Evolutionary conservation across 2,888 invertebrate species (phyloP).

Genomic region (Listrodromus nycthemerus): DNA sequence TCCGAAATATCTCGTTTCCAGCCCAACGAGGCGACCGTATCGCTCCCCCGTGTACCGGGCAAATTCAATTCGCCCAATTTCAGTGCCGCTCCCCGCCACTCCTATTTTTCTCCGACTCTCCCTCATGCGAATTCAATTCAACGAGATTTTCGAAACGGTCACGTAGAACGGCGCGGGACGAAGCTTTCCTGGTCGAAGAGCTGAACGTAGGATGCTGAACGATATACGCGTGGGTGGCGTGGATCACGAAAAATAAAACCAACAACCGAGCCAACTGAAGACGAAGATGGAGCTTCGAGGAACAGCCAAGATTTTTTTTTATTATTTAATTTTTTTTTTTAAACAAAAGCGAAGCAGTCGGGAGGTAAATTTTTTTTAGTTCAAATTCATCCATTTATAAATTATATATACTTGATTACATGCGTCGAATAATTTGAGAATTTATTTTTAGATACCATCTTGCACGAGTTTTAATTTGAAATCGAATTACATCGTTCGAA

Average conservation of each 20-base stretch:
- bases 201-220: background rate
- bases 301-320: background rate
- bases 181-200: background rate
- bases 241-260: slow-evolving; percentile 2
- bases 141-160: slow-evolving; percentile 20
- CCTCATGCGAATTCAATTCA: slow-evolving; percentile 27
- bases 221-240: background rate
- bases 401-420: too few species aligned
- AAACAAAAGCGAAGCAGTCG: too few species aligned
- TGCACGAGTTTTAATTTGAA: too few species aligned
- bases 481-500: too few species aligned
- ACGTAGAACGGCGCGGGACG: background rate
- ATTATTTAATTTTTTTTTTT: too few species aligned
- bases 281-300: background rate
- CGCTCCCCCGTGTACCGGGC: slow-evolving; percentile 25
- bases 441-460: too few species aligned
- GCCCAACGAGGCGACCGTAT: slow-evolving; percentile 6
- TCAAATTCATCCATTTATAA: too few species aligned
- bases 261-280: background rate
- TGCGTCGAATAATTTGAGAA: too few species aligned
- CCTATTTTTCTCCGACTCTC: slow-evolving; percentile 9
- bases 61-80: slow-evolving; percentile 44
- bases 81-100: slow-evolving; percentile 1
- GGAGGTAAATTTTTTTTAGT: too few species aligned
- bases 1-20: slow-evolving; percentile 17